These are phyloP conservation scores for Olivierus martensii DNA, from an alignment of 1,140 invertebrate species.

Conservation along the genomic window DNA sequence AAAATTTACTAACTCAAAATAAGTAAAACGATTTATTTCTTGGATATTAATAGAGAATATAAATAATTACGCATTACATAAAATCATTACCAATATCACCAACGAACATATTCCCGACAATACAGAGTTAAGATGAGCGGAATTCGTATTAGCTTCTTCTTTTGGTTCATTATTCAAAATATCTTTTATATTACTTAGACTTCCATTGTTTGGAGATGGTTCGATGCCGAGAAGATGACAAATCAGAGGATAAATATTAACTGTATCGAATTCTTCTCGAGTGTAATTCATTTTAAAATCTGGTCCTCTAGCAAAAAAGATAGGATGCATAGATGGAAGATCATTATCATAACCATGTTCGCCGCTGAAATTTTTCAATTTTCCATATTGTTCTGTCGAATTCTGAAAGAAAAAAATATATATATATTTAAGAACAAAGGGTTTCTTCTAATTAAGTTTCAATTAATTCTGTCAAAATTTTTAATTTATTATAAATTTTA, in stretches of 20 bases:
- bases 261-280: slow-evolving; percentile 1
- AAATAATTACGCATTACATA: no score
- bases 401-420: background rate
- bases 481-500: no score
- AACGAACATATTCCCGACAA: no score
- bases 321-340: slow-evolving; percentile 43
- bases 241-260: slow-evolving; percentile 14
- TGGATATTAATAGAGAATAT: no score
- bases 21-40: no score
- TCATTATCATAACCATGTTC: slow-evolving; percentile 52
- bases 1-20: no score
- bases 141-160: no score
- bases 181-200: background rate
- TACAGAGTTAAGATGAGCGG: no score
- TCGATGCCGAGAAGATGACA: slow-evolving; percentile 9
- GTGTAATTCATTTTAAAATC: slow-evolving; percentile 36
- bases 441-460: no score
- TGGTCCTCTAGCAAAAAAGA: slow-evolving; percentile 53
- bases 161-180: slow-evolving; percentile 20
- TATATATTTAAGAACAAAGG: no score
- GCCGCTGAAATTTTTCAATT: slow-evolving; percentile 37
- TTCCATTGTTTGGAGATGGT: slow-evolving; percentile 9
- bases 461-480: no score
- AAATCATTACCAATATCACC: no score
- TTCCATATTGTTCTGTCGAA: slow-evolving; percentile 1